Percentiles rank a stretch among this genome's conserved stretches.
Conservation (phyloP, 2,113 vertebrate species). For the Pardalotus punctatus region DNA sequence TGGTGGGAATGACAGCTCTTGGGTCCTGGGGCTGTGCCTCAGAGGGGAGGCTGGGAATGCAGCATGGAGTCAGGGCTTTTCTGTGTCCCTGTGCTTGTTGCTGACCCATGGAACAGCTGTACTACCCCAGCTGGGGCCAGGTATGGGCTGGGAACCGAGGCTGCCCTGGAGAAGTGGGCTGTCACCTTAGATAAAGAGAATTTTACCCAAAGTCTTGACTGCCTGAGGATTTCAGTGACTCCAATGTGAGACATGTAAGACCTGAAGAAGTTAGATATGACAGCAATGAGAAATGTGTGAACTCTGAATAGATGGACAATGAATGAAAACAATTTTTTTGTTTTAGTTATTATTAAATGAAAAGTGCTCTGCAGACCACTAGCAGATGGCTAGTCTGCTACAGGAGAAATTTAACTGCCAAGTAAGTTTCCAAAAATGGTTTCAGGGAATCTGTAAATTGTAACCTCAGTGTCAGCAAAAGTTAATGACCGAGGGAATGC, state of each 20-base stretch:
- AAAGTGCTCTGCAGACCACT: neutral
- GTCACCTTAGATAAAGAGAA: neutral
- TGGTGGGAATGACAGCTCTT: neutral
- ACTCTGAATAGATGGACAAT: neutral
- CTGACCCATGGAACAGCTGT: neutral
- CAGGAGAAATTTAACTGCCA: neutral
- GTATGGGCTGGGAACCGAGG: neutral
- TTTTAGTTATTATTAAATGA: neutral
- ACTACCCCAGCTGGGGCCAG: neutral
- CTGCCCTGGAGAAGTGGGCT: neutral
- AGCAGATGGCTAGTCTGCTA: neutral
- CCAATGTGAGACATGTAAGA: neutral
- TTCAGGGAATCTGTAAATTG: neutral
- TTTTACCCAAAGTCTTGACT: neutral
- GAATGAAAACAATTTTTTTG: neutral
- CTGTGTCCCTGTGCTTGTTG: neutral
- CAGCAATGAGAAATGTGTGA: neutral
- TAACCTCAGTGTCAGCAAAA: neutral
- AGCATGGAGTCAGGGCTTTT: rapidly evolving
- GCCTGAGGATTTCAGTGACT: neutral
- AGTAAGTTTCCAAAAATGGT: neutral
- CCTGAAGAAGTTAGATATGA: neutral
- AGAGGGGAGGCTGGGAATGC: neutral
- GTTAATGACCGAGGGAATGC: neutral
- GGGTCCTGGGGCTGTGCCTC: neutral